A percentile compares a stretch with the other conserved stretches of the same genome.
Conservation (phyloP, 2,888 invertebrate genomes). For the Gryllus longicercus region DNA sequence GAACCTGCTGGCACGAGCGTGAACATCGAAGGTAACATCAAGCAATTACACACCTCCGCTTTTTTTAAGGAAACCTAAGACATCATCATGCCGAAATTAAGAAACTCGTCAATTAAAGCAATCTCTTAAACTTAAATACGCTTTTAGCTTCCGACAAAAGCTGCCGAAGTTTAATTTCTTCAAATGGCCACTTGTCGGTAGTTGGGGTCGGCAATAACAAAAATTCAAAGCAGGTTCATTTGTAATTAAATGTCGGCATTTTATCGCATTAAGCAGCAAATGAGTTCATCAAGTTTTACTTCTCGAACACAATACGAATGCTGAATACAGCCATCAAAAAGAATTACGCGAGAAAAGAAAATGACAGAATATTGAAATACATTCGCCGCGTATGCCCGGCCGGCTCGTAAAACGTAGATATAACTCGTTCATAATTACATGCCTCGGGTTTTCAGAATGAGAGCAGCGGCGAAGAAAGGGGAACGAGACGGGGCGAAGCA, state of each 20-base stretch:
- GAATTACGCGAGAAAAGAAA: neutral
- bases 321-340: conserved; percentile 17
- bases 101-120: neutral
- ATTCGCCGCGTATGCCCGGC: neutral
- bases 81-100: neutral
- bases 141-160: neutral
- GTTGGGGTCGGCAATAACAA: neutral
- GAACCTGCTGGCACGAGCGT: neutral
- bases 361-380: conserved; percentile 17
- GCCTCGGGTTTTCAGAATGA: conserved; percentile 1
- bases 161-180: neutral
- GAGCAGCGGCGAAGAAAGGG: neutral
- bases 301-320: neutral
- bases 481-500: neutral
- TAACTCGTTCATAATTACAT: conserved; percentile 17
- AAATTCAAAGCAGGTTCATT: conserved; percentile 17
- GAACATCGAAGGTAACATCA: neutral
- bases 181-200: neutral
- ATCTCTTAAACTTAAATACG: neutral
- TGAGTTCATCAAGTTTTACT: conserved; percentile 17
- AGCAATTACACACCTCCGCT: neutral
- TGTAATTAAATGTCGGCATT: conserved; percentile 1
- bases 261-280: conserved; percentile 17
- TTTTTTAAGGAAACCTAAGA: neutral
- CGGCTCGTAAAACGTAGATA: neutral